A percentile compares a stretch with the other conserved stretches of the same genome.
Conservation (phyloP, 2,888 invertebrate genomes). For the Xestobium rufovillosum region DNA sequence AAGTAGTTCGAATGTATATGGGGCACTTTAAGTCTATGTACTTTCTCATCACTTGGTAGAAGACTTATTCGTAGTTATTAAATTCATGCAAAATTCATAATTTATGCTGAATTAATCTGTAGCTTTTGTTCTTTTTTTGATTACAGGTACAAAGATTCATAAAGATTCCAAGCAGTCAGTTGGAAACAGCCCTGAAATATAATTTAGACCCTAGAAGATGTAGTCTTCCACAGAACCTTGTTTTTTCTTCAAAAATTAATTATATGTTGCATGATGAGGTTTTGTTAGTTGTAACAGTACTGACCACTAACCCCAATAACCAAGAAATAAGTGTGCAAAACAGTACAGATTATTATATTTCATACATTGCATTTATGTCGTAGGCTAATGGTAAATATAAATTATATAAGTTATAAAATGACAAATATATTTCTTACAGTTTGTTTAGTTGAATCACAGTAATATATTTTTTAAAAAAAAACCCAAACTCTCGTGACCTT, state of each 20-base stretch:
- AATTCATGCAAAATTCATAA: too few species aligned
- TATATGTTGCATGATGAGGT: constrained; percentile 8
- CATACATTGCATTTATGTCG: constrained; percentile 27
- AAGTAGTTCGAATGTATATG: too few species aligned
- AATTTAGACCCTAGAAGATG: constrained; percentile 28
- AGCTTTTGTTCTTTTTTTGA: constrained; percentile 7
- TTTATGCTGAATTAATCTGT: background rate
- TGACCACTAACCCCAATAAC: constrained; percentile 17
- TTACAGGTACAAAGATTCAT: constrained; percentile 26
- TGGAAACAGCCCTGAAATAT: constrained; percentile 20
- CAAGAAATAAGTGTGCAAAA: constrained; percentile 17
- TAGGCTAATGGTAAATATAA: too few species aligned
- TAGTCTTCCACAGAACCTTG: constrained; percentile 5
- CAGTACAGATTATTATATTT: constrained; percentile 27
- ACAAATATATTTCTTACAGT: too few species aligned
- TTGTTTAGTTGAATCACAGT: too few species aligned
- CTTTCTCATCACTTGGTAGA: too few species aligned
- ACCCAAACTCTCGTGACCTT: too few species aligned
- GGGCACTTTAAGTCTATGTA: too few species aligned
- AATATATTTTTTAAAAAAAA: too few species aligned
- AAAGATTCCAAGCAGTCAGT: constrained; percentile 14
- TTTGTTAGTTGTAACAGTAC: constrained; percentile 24
- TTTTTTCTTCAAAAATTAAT: constrained; percentile 13
- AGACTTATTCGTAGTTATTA: too few species aligned
- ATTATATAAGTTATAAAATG: too few species aligned